These are phyloP conservation scores for Imbricaverruca yamaguchii DNA, from an alignment of 2,888 invertebrate species.

Conservation along the genomic window DNA sequence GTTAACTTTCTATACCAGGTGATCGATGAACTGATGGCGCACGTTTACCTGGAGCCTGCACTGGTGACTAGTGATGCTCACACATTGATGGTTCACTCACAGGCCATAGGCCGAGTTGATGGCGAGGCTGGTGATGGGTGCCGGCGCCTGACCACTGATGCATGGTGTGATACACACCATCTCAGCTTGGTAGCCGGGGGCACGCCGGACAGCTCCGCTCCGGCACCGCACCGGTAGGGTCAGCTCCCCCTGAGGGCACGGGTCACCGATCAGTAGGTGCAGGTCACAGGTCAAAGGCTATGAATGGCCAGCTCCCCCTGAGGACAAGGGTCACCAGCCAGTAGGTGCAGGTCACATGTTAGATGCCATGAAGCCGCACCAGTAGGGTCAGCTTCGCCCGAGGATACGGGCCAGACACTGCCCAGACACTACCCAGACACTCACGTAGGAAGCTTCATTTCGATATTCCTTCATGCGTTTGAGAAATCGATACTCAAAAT, in stretches of 20 bases:
- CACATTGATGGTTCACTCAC: conserved; percentile 54
- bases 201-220: conserved; percentile 69
- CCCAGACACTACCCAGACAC: too few relatives aligned
- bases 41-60: too few relatives aligned
- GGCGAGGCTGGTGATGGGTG: conserved; percentile 78
- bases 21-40: too few relatives aligned
- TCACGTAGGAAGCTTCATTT: too few relatives aligned
- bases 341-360: conserved; percentile 55
- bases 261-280: conserved; percentile 51
- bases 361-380: conserved; percentile 51
- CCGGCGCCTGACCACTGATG: conserved; percentile 66
- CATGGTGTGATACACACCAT: conserved; percentile 86
- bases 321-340: conserved; percentile 86
- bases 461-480: too few relatives aligned
- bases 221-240: conserved; percentile 55
- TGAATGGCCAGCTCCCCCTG: conserved; percentile 88
- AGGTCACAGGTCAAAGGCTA: too few relatives aligned
- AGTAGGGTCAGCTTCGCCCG: conserved; percentile 34
- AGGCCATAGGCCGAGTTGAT: conserved; percentile 95
- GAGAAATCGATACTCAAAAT: too few relatives aligned
- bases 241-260: not conserved
- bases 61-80: too few relatives aligned
- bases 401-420: conserved; percentile 38
- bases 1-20: too few relatives aligned
- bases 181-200: conserved; percentile 94